Base-by-base conservation (phyloP, 1,140 invertebrate species). In the Rhopalosiphum maidis region DNA sequence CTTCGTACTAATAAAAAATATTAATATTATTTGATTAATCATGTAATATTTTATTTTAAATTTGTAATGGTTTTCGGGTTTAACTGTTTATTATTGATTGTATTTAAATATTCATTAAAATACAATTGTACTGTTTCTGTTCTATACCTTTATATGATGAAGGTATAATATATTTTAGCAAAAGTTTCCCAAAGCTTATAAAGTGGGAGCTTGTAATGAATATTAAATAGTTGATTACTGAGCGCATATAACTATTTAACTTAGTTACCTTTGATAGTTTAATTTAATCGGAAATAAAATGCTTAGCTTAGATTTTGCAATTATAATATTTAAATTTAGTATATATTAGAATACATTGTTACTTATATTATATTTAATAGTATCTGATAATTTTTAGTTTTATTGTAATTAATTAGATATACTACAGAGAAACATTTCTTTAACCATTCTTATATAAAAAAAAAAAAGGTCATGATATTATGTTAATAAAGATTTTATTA, bases 171-270 rank as follows among this genome's bases (percentile, higher is more conserved):
- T 5, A 87, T 46, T n/a, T 51, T n/a, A 48, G 9, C 46, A 35
- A 48, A 48, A 87, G 86, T 87, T 87, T 85, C 25, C 25, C 5
- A 35, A 48, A 87, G 43, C 43, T 87, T n/a, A 25, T 18, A 87
- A 48, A 87, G n/a, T 48, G 43, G 46, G 43, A n/a, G 86, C 18
- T 48, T 46, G 46, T 51, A 87, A 87, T 87, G 86, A 87, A 87
- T 87, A 87, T 87, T 87, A 87, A 87, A 87, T 46, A 48, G 25
- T 48, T n/a, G 48, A 48, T 88, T 35, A 88, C n/a, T 22, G 21
- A 8, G n/a, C 48, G 9, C 23, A 30, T 35, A 35, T 22, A 37
- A 25, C 51, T 54, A 89, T 89, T 89, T 41, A 55, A 89, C 87
- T 37, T 35, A 25, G 48, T 89, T 54, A 55, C 21, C 51, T 89